Evolutionary conservation across 2,888 invertebrate species (phyloP).

Genomic region (Pegoplata infirma): DNA sequence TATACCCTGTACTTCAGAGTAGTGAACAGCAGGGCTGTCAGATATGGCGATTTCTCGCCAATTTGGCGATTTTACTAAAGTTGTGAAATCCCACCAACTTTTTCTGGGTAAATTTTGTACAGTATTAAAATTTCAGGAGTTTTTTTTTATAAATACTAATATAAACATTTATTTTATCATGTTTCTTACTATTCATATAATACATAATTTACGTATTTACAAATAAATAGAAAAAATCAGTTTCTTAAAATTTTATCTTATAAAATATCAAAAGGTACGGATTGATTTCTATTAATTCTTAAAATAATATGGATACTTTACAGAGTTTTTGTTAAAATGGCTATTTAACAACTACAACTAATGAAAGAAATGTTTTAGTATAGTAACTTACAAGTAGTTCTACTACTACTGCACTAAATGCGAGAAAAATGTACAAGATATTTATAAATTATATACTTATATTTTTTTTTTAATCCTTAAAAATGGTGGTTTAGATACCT

Average conservation of each 20-base stretch:
- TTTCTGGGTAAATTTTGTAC: no score
- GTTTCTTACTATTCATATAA: neutral
- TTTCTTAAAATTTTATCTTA: conserved; percentile 26
- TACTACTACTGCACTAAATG: conserved; percentile 51
- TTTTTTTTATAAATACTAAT: neutral
- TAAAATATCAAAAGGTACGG: conserved; percentile 46
- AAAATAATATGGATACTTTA: conserved; percentile 9
- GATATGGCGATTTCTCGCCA: no score
- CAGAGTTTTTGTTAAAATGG: neutral
- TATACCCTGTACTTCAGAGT: no score
- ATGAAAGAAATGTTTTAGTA: conserved; percentile 19
- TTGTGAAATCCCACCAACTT: no score
- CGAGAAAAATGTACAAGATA: conserved; percentile 33
- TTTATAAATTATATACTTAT: neutral
- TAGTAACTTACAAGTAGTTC: conserved; percentile 16
- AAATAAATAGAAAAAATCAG: conserved; percentile 34
- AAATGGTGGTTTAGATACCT: conserved; percentile 29
- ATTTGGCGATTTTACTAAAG: no score
- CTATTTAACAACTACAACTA: conserved; percentile 6
- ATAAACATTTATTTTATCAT: conserved; percentile 38
- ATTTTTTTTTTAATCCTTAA: conserved; percentile 9
- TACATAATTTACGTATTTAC: conserved; percentile 30
- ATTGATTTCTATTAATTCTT: conserved; percentile 33
- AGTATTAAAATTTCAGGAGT: no score
- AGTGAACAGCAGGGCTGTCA: no score